Base-by-base conservation (phyloP, 2,888 invertebrate genomes). In the Euphydryas editha region DNA sequence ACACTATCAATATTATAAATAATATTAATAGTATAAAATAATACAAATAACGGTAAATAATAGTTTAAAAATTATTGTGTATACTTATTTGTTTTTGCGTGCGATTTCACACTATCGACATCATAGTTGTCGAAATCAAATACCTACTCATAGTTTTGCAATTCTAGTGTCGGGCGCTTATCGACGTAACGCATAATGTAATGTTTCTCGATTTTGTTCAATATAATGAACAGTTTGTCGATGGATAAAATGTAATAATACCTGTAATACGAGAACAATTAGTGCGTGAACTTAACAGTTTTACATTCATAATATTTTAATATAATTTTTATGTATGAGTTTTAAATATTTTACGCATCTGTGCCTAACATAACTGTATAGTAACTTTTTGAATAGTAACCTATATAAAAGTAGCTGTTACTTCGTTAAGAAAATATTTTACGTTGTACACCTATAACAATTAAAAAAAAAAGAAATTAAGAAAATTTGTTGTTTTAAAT, bases 221-320 rank as follows among this genome's bases (percentile, higher is more conserved):
- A 30, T 44, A 42, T 30, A 24, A 44, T 7, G 8, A 24, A 30
- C 44, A 55, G 13, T 11, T 18, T 54, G 15, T 55, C 21, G 42
- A 47, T 17, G 24, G 20, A 42, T 30, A 42, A 57, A 59, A 30
- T n/a, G n/a, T n/a, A n/a, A 58, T 64, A 64, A 64, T 49, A 39
- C 59, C 44, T 51, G 59, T 64, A 59, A 59, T 18, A 62, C 57
- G 18, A 15, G 63, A 51, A 46, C 59, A 59, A 64, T 64, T 58
- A 64, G 64, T 44, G 64, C 64, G 59, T 64, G 59, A 64, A 59
- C 42, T 58, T 20, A 15, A 11, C 17, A 49, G 39, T 54, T 30
- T 21, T 54, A 49, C 58, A 49, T 58, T 47, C 62, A 44, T 46
- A 20, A 18, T 20, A n/a, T n/a, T 44, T 44, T 44, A 44, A 44